Evolutionary conservation across 1,140 invertebrate species (phyloP).

Genomic region (Atta colombica): DNA sequence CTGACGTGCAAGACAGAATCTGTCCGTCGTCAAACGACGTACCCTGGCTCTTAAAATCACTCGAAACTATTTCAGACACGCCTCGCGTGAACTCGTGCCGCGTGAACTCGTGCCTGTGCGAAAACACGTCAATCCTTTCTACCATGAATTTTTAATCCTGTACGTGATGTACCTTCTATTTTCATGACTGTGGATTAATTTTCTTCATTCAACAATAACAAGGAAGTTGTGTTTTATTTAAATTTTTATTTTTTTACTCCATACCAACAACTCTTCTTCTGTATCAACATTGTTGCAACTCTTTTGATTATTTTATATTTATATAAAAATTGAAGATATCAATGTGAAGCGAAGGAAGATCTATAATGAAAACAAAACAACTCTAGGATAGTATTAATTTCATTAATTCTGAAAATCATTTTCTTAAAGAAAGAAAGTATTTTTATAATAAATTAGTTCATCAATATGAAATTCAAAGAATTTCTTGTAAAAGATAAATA

Average conservation of each 20-base stretch:
- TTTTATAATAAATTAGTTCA: neutral
- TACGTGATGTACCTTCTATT: neutral
- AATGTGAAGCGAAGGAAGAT: neutral
- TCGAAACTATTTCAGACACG: conserved; percentile 32
- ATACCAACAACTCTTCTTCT: neutral
- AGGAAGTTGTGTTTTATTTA: neutral
- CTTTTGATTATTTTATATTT: too few species aligned
- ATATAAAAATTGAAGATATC: neutral
- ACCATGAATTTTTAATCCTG: conserved; percentile 13
- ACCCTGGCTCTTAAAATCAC: neutral
- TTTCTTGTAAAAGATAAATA: neutral
- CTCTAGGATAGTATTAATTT: neutral
- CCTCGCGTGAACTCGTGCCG: conserved; percentile 8
- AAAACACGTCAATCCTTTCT: conserved; percentile 14
- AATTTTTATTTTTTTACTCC: neutral
- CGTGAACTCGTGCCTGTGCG: neutral
- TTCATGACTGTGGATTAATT: neutral
- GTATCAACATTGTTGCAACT: neutral
- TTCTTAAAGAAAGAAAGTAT: neutral
- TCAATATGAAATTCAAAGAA: neutral
- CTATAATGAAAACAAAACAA: neutral
- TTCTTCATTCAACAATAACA: neutral
- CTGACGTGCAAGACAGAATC: conserved; percentile 34
- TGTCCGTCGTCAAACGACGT: conserved; percentile 44
- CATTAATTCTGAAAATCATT: neutral